Base-by-base conservation (phyloP, 2,113 vertebrate genomes). In the Pantherophis guttatus region DNA sequence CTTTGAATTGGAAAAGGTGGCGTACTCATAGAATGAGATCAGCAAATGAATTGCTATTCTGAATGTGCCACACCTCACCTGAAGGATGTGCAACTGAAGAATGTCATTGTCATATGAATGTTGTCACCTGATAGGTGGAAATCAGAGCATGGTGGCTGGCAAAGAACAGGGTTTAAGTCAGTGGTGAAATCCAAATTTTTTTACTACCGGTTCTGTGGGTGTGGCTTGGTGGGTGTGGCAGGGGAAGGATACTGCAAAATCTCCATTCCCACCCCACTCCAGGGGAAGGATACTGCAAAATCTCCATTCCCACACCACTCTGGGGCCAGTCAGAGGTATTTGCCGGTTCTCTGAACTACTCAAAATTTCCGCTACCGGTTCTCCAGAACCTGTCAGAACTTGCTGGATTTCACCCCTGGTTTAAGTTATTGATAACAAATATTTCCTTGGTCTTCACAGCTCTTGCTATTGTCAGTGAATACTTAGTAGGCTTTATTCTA, bases 381-480 rank as follows among this genome's bases (percentile, higher is more conserved):
- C 44, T 48, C 44, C 44, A 48, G 44, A 48, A 48, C 44, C 44
- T 48, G 44, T 48, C 44, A 48, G 44, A 48, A 48, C 44, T 48
- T 48, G 44, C 44, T 48, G 44, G 44, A 48, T 48, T 48, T 48
- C 44, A 48, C 4, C 44, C 44, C 4, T 48, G 44, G 44, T 48
- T 48, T 48, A 48, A 3, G 54, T 70, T 89, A 89, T 89, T 89
- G 55, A 59, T 89, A 89, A 39, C 92, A 89, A 26, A 89, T 24
- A 54, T 85, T 89, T 89, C 21, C 39, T 58, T 89, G 62, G 33
- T 81, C 62, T 89, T 39, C 33, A 55, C 87, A 57, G 52, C 53
- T 92, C 88, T 89, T 89, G n/a, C 92, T 92, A 65, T 89, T 39
- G 87, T 93, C 87, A 89, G 65, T 52, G 87, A 85, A 85, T 65